Percentiles rank a stretch among this genome's conserved stretches.
These are phyloP conservation scores for Caenorhabditis becei DNA, from an alignment of 2,888 invertebrate species.

Conservation along the genomic window DNA sequence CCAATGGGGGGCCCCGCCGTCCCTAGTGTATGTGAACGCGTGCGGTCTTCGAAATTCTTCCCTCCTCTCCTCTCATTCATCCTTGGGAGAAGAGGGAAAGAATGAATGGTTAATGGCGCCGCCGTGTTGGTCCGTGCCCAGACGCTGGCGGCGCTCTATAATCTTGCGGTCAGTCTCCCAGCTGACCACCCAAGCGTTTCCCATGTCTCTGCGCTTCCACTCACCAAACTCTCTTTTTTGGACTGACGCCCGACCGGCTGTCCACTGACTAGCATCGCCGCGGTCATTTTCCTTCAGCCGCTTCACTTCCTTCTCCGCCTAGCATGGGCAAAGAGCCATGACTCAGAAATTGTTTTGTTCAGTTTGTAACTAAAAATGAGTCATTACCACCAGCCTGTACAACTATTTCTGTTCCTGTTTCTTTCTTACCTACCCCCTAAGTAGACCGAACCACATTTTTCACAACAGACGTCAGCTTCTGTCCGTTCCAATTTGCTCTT, in stretches of 20 bases:
- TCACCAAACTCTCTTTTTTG: neutral
- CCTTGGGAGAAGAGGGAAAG: neutral
- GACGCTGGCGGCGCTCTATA: neutral
- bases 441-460: neutral
- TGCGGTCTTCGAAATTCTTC: neutral
- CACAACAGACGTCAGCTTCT: no score
- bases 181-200: conserved; percentile 27
- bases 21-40: conserved; percentile 13
- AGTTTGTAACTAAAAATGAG: no score
- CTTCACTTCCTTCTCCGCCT: neutral
- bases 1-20: conserved; percentile 10
- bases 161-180: conserved; percentile 20
- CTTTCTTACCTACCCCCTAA: no score
- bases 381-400: no score
- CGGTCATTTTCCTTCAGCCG: neutral
- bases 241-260: neutral
- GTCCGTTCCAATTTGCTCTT: no score
- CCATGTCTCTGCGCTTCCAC: neutral
- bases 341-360: neutral
- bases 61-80: conserved; percentile 1
- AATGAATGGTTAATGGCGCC: conserved; percentile 30
- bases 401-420: no score
- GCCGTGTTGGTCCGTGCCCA: conserved; percentile 38
- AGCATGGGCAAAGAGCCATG: neutral
- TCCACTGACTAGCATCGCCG: neutral